Conservation (phyloP, 2,888 invertebrate genomes). For the Hypomecis atomaria region DNA sequence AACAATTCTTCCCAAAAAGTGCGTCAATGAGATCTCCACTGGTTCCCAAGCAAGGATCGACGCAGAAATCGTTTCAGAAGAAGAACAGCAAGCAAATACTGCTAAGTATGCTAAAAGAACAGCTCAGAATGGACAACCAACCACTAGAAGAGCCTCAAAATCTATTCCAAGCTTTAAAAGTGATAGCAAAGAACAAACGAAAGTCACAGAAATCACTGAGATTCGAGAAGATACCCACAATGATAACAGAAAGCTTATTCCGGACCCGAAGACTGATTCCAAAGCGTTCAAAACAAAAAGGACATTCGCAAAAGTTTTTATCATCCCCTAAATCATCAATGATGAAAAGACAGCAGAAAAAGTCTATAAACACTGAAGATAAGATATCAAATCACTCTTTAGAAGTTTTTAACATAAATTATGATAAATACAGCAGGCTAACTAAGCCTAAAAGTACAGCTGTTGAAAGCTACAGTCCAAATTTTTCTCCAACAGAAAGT, state of each 20-base stretch:
- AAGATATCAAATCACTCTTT: slow-evolving; percentile 14
- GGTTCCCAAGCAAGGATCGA: slow-evolving; percentile 33
- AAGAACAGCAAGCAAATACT: slow-evolving; percentile 53
- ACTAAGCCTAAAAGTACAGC: neutral
- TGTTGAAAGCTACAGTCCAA: neutral
- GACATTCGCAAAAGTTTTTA: neutral
- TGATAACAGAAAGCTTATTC: slow-evolving; percentile 48
- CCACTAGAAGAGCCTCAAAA: slow-evolving; percentile 58
- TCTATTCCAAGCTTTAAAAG: slow-evolving; percentile 62
- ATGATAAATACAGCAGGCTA: neutral
- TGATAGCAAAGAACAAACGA: slow-evolving; percentile 61
- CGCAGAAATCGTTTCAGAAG: slow-evolving; percentile 31
- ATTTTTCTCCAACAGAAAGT: neutral
- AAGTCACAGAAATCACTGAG: slow-evolving; percentile 39
- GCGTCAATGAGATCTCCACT: slow-evolving; percentile 13
- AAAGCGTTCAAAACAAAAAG: neutral
- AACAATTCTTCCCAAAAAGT: slow-evolving; percentile 34
- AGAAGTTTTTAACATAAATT: slow-evolving; percentile 12
- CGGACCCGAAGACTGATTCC: slow-evolving; percentile 50
- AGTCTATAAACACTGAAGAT: neutral
- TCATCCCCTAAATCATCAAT: neutral
- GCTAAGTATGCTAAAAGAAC: slow-evolving; percentile 58
- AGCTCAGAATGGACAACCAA: slow-evolving; percentile 50
- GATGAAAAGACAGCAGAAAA: neutral
- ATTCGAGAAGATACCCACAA: slow-evolving; percentile 28